phyloP scores from a whole-genome alignment of 2,113 vertebrate genomes.

The Promerops cafer region DNA sequence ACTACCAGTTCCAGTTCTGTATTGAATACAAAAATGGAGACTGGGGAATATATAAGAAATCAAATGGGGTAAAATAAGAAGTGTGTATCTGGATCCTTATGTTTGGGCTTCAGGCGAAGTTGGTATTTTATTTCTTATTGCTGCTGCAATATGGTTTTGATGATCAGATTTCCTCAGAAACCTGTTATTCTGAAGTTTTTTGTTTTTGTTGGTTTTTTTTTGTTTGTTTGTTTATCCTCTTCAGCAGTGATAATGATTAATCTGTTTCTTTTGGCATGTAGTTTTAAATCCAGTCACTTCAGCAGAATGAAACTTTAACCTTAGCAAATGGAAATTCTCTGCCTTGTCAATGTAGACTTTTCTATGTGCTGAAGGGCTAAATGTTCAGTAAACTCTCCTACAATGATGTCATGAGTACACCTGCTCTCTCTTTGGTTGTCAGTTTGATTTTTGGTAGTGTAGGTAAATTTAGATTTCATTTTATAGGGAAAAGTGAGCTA shows the following conservation, averaged over 20 bases:
- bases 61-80: background rate
- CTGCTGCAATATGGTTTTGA: background rate
- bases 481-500: background rate
- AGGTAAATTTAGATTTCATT: background rate
- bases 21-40: background rate
- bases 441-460: background rate
- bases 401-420: background rate
- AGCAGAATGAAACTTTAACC: background rate
- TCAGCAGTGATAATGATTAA: background rate
- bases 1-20: background rate
- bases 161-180: background rate
- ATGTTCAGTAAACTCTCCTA: background rate
- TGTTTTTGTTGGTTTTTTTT: too few species aligned
- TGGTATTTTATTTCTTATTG: background rate
- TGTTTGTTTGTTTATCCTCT: background rate
- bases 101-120: background rate
- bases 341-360: background rate
- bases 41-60: background rate
- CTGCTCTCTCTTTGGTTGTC: background rate
- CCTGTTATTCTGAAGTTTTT: background rate
- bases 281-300: constrained; percentile 13
- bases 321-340: background rate
- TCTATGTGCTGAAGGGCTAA: background rate
- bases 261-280: background rate
- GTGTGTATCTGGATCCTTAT: background rate